Conservation (phyloP, 2,888 invertebrate genomes). For the Melanchra persicariae region DNA sequence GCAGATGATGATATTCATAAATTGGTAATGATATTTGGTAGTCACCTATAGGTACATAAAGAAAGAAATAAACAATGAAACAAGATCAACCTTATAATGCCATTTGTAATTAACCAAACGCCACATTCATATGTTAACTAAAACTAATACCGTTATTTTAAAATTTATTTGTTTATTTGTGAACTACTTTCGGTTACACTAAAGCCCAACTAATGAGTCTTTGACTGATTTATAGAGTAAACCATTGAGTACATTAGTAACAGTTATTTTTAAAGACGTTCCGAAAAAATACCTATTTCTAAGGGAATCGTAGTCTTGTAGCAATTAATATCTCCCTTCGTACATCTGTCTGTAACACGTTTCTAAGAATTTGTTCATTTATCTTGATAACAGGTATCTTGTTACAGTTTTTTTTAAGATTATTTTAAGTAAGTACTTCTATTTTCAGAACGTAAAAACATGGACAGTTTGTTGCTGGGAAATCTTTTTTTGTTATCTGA, state of each 20-base stretch:
- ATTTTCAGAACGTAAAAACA: not conserved
- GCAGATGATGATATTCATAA: not conserved
- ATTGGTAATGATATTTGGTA: not conserved
- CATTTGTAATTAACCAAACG: slow-evolving; percentile 29
- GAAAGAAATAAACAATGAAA: not conserved
- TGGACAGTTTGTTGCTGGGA: not conserved
- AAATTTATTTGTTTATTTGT: slow-evolving; percentile 34
- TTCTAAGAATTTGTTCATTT: slow-evolving; percentile 16
- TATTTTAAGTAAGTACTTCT: slow-evolving; percentile 10
- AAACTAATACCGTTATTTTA: slow-evolving; percentile 8
- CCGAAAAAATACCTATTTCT: slow-evolving; percentile 18
- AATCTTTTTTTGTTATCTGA: slow-evolving; percentile 43
- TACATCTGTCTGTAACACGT: slow-evolving; percentile 9
- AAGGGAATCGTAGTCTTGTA: not conserved
- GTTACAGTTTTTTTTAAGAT: not conserved
- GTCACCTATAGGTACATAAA: not conserved
- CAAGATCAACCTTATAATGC: not conserved
- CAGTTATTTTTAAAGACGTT: slow-evolving; percentile 26
- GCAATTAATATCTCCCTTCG: slow-evolving; percentile 20
- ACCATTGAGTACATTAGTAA: slow-evolving; percentile 18
- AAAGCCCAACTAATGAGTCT: slow-evolving; percentile 32
- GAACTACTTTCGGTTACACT: slow-evolving; percentile 18
- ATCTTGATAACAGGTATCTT: slow-evolving; percentile 11
- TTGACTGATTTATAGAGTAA: slow-evolving; percentile 44
- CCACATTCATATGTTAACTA: slow-evolving; percentile 13